These are phyloP conservation scores for Centropus bengalensis DNA, from an alignment of 2,113 vertebrate species.

Conservation along the genomic window DNA sequence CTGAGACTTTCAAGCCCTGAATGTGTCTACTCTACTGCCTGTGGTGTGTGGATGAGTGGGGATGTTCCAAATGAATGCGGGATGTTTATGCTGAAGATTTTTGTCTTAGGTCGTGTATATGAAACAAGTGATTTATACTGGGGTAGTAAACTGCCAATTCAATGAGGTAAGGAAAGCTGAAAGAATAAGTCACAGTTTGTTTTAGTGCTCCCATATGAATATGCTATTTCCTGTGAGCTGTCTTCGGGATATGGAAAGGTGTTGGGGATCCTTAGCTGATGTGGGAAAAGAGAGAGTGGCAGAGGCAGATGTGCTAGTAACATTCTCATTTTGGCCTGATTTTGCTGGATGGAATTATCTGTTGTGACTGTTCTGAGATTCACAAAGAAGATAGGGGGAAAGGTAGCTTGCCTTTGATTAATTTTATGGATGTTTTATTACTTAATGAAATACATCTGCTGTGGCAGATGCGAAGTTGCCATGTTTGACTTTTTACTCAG, in stretches of 20 bases:
- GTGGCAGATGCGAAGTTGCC: neutral
- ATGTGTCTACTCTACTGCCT: neutral
- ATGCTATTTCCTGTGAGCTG: neutral
- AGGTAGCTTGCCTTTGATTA: neutral
- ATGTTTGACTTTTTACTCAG: neutral
- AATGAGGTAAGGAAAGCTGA: neutral
- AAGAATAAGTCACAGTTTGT: neutral
- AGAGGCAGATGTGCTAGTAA: accelerated
- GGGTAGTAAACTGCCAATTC: neutral
- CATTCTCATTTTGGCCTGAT: neutral
- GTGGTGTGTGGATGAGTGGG: neutral
- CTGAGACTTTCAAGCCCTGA: neutral
- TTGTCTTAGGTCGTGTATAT: neutral
- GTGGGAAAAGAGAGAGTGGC: neutral
- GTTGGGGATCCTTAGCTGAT: neutral
- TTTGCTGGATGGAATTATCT: neutral
- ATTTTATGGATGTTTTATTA: neutral
- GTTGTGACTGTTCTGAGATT: neutral
- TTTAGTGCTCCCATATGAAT: neutral
- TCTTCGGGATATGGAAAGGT: neutral
- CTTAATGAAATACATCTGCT: neutral
- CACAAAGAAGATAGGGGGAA: neutral
- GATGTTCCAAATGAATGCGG: neutral
- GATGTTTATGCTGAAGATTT: neutral
- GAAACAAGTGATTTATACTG: neutral